A percentile compares a stretch with the other conserved stretches of the same genome.
Conservation (phyloP, 2,888 invertebrate genomes). For the Blastobasis lacticolella region DNA sequence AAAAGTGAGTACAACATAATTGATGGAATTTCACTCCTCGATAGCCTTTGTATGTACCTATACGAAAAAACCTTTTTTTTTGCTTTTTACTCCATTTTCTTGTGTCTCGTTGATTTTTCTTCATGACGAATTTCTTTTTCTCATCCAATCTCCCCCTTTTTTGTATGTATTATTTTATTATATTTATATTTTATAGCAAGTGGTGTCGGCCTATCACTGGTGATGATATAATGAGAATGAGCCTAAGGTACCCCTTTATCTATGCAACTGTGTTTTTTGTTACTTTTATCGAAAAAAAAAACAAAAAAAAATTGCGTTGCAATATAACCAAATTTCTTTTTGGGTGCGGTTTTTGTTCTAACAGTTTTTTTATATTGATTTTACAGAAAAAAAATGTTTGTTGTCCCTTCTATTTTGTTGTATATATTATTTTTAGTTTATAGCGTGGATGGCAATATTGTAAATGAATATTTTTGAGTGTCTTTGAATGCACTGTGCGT, state of each 20-base stretch:
- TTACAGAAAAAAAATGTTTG: constrained; percentile 21
- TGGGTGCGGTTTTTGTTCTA: constrained; percentile 11
- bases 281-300: constrained; percentile 19
- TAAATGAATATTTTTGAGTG: constrained; percentile 17
- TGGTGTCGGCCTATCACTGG: constrained; percentile 78
- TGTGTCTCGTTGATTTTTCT: constrained; percentile 10
- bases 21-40: too few relatives aligned
- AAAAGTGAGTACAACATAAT: constrained; percentile 50
- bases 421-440: constrained; percentile 11
- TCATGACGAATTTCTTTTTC: constrained; percentile 1
- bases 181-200: constrained; percentile 58
- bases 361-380: constrained; percentile 13
- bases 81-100: constrained; percentile 6
- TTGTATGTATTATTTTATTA: constrained; percentile 14
- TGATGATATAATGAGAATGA: constrained; percentile 86
- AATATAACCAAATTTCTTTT: constrained; percentile 18
- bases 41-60: too few relatives aligned
- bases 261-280: constrained; percentile 14
- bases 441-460: constrained; percentile 17
- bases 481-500: constrained; percentile 21
- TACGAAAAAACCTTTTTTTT: background rate
- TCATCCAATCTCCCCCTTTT: background rate
- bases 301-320: constrained; percentile 15
- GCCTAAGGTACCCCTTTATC: constrained; percentile 75
- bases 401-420: constrained; percentile 6